A percentile compares a stretch with the other conserved stretches of the same genome.
phyloP scores from a whole-genome alignment of 1,140 invertebrate species.

The Drosophila subobscura region DNA sequence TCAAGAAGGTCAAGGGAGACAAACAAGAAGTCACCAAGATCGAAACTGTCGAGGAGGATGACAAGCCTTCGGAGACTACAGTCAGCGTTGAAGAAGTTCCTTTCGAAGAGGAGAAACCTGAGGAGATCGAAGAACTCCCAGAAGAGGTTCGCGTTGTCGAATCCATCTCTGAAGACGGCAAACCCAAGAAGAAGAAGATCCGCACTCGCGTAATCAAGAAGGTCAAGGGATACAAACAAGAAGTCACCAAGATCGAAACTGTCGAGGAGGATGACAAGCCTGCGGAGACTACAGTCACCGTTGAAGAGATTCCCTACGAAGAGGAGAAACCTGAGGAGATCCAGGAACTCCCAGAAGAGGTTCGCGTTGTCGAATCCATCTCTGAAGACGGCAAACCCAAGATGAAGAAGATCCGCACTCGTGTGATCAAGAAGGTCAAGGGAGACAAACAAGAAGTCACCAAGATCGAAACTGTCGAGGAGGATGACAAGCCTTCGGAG shows the following conservation, averaged over 20 bases:
- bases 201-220: constrained; percentile 41
- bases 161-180: constrained; percentile 27
- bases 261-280: constrained; percentile 36
- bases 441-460: constrained; percentile 41
- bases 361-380: constrained; percentile 27
- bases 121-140: constrained; percentile 31
- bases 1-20: constrained; percentile 32
- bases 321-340: constrained; percentile 22
- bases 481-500: constrained; percentile 30
- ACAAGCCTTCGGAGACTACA: constrained; percentile 24
- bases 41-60: constrained; percentile 40
- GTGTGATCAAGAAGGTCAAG: constrained; percentile 39
- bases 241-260: constrained; percentile 44
- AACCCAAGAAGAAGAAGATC: constrained; percentile 38
- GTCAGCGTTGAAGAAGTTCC: constrained; percentile 35
- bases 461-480: constrained; percentile 41
- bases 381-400: constrained; percentile 34
- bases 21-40: constrained; percentile 47
- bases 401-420: constrained; percentile 40
- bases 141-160: constrained; percentile 31
- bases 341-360: constrained; percentile 29
- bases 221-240: constrained; percentile 41
- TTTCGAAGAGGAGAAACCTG: constrained; percentile 20
- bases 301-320: constrained; percentile 30
- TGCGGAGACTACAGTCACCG: constrained; percentile 25